Evolutionary conservation across 2,797 vertebrate genomes (phyloP).

Genomic region (Acrossocheilus fasciatus): DNA sequence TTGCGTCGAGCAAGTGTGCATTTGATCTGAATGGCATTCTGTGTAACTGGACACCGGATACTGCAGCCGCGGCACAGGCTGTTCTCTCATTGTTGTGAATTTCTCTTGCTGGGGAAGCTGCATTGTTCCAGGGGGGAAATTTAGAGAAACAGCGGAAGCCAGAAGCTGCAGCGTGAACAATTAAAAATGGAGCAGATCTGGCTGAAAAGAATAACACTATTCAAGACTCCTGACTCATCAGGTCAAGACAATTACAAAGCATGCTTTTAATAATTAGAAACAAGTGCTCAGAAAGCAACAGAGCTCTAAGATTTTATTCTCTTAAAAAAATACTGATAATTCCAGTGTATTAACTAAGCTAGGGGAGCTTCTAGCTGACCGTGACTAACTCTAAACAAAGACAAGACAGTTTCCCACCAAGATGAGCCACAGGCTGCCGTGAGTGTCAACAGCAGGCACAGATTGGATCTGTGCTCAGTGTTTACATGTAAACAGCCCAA

Average conservation of each 20-base stretch:
- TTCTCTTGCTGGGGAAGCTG: constrained; percentile 75
- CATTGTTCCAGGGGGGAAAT: constrained; percentile 83
- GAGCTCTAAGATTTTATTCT: neutral
- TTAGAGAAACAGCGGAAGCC: constrained; percentile 88
- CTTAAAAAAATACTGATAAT: constrained; percentile 23
- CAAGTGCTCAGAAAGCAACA: neutral
- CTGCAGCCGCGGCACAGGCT: constrained; percentile 37
- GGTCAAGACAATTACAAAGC: constrained; percentile 11
- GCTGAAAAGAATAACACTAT: constrained; percentile 36
- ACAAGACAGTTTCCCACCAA: constrained; percentile 62
- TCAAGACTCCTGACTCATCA: constrained; percentile 22
- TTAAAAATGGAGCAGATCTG: constrained; percentile 23
- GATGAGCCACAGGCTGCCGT: constrained; percentile 38
- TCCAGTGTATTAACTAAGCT: constrained; percentile 9
- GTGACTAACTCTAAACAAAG: constrained; percentile 45
- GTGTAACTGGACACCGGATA: constrained; percentile 61
- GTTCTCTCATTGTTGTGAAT: constrained; percentile 58
- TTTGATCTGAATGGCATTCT: constrained; percentile 39
- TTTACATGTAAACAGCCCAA: constrained; percentile 70
- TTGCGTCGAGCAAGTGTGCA: constrained; percentile 31
- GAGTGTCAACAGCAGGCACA: constrained; percentile 49
- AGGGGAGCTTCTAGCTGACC: constrained; percentile 27
- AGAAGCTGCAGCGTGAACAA: constrained; percentile 59
- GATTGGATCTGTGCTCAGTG: constrained; percentile 64
- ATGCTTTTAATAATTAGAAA: constrained; percentile 16